Conservation (phyloP, 2,888 invertebrate species). For the Atethmia centrago region DNA sequence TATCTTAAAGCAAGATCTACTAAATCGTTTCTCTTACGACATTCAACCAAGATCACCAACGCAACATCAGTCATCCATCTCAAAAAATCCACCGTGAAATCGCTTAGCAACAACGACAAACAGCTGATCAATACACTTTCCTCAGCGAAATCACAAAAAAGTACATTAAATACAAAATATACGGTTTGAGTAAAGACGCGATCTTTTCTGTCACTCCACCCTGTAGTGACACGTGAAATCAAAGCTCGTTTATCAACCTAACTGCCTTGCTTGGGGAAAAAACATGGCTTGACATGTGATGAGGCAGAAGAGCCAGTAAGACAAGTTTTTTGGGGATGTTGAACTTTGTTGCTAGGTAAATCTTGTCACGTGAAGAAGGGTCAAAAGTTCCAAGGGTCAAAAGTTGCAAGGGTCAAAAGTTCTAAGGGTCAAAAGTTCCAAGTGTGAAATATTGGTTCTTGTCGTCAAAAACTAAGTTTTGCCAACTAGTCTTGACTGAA, state of each 20-base stretch:
- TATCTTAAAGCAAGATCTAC: not conserved
- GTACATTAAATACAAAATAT: slow-evolving; percentile 62
- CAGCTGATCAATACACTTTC: slow-evolving; percentile 56
- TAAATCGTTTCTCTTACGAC: not conserved
- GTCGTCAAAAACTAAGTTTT: too few relatives aligned
- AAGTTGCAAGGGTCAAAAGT: too few relatives aligned
- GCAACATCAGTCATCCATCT: slow-evolving; percentile 14
- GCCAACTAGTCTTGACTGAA: too few relatives aligned
- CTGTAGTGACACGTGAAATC: slow-evolving; percentile 67
- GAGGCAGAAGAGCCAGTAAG: slow-evolving; percentile 44
- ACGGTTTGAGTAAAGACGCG: slow-evolving; percentile 49
- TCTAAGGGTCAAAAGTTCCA: too few relatives aligned
- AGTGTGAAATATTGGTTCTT: too few relatives aligned
- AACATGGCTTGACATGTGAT: slow-evolving; percentile 49
- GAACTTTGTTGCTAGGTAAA: not conserved
- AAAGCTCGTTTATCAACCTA: slow-evolving; percentile 68
- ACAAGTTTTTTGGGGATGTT: slow-evolving; percentile 7
- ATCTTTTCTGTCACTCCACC: slow-evolving; percentile 63
- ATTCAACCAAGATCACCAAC: not conserved
- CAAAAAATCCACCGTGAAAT: slow-evolving; percentile 17
- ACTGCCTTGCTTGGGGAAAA: slow-evolving; percentile 56
- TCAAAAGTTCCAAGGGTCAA: too few relatives aligned
- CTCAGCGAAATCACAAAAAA: slow-evolving; percentile 38
- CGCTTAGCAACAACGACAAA: slow-evolving; percentile 17
- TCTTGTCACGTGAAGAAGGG: too few relatives aligned